Evolutionary conservation across 2,797 vertebrate genomes (phyloP).

Genomic region (Pangasius sanitwongsei): DNA sequence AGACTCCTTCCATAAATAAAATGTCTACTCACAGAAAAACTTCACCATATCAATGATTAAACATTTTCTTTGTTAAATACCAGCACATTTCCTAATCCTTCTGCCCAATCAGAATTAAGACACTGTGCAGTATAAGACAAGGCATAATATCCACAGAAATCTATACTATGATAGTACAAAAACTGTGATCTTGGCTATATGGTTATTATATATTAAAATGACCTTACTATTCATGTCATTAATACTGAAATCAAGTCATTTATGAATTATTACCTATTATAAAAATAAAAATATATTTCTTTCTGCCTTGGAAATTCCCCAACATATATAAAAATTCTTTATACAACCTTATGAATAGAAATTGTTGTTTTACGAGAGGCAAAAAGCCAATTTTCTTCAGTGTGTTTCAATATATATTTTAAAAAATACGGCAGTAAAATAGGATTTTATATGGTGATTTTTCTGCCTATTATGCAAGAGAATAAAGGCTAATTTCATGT

Average conservation of each 20-base stretch:
- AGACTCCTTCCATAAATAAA: constrained; percentile 3
- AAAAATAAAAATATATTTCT: neutral
- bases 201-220: neutral
- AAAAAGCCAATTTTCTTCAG: neutral
- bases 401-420: neutral
- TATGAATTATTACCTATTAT: neutral
- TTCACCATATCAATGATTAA: neutral
- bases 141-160: neutral
- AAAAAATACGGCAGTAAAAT: neutral
- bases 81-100: neutral
- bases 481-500: neutral
- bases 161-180: neutral
- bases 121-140: neutral
- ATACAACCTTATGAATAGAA: neutral
- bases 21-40: neutral
- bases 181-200: neutral
- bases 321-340: neutral
- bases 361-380: neutral
- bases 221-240: neutral
- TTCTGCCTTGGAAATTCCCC: neutral
- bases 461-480: neutral
- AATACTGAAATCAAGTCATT: neutral
- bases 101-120: neutral
- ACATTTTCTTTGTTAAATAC: neutral
- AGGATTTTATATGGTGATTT: neutral